phyloP scores from a whole-genome alignment of 2,113 vertebrate species.

The Pan paniscus region DNA sequence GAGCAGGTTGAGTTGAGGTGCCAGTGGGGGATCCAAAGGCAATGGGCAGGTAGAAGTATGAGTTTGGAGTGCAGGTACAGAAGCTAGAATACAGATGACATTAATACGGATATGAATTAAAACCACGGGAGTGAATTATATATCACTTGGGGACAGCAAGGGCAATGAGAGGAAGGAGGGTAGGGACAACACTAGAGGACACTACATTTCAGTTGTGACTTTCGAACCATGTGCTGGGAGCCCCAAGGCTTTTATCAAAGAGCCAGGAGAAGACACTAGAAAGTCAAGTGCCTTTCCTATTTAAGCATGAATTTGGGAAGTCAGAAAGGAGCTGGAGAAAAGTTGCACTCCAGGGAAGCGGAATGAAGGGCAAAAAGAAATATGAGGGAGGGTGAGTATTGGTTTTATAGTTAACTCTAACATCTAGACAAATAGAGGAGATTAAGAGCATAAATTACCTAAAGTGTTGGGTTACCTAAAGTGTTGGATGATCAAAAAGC shows the following conservation, averaged over 20 bases:
- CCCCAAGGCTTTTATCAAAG: background rate
- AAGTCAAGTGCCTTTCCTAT: background rate
- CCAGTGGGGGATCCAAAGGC: background rate
- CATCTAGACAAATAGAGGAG: background rate
- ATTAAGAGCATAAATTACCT: background rate
- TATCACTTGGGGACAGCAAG: background rate
- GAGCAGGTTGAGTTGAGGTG: background rate
- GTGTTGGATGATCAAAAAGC: background rate
- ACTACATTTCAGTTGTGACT: background rate
- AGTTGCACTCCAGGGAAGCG: background rate
- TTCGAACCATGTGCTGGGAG: background rate
- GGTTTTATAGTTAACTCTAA: background rate
- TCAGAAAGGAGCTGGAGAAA: background rate
- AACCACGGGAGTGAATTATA: background rate
- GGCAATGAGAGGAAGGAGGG: background rate
- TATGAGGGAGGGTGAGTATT: background rate
- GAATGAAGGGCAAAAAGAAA: background rate
- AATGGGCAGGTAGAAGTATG: background rate
- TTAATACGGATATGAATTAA: background rate
- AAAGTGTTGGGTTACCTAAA: background rate
- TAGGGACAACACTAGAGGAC: background rate
- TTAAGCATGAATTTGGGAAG: background rate
- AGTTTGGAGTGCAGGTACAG: background rate
- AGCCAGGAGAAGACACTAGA: background rate
- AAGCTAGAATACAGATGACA: background rate